Base-by-base conservation (phyloP, 2,797 vertebrate genomes). In the Rhinophrynus dorsalis region DNA sequence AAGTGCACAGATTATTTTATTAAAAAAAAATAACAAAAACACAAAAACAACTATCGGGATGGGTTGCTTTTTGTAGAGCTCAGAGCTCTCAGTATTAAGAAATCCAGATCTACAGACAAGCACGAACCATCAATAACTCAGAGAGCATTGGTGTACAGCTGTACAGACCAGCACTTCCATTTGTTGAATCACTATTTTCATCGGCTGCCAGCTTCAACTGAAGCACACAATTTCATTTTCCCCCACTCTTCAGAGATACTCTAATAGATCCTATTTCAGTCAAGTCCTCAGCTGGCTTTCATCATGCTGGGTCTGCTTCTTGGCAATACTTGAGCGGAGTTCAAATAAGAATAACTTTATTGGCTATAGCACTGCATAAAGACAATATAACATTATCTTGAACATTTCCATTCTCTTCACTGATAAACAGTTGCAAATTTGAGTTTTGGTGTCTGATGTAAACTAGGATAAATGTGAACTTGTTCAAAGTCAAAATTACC, bases 211-310 rank as follows among this genome's bases (percentile, higher is more conserved):
- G 71, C 62, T 64, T 45, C 37, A 70, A 67, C 21, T 58, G 40
- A 73, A 75, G 75, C 7, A 37, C 26, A 48, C 64, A 79, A 79
- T 74, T 51, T 59, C 44, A 73, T 78, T 77, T 72, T 76, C 50
- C 24, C n/a, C 42, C 42, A 65, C 75, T 77, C 74, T 75, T 78
- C 15, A 0, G 1, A 80, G 69, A 76, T 33, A 72, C 62, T 74
- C 63, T 77, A 77, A 55, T 47, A 70, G 48, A 79, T 74, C 72
- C 57, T 63, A 11, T 57, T 55, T 54, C 3, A 68, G 70, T 37
- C 29, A 61, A 45, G 33, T 61, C 75, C 48, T 1, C 63, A 67
- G 71, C 79, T 77, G 69, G 50, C 42, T 67, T 80, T 78, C 52
- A 77, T 40, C 64, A 60, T 0, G 0, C 67, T 37, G 65, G 29